phyloP scores from a whole-genome alignment of 2,113 vertebrate species.

The Cheilinus undulatus region DNA sequence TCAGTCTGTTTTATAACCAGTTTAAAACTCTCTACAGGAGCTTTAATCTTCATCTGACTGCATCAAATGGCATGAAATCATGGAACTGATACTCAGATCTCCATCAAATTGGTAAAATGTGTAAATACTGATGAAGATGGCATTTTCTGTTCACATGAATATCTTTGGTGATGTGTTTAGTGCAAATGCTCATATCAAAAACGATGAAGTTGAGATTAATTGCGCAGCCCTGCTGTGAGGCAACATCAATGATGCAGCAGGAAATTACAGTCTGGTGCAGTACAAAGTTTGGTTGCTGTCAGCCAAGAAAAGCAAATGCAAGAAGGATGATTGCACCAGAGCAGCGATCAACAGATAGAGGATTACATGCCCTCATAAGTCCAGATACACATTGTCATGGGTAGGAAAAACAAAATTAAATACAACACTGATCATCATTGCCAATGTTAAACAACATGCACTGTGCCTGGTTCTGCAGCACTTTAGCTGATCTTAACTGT shows the following conservation, averaged over 20 bases:
- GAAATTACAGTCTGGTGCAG: not conserved
- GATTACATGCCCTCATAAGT: not conserved
- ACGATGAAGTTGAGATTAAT: too few species aligned
- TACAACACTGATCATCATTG: not conserved
- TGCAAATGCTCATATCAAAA: too few species aligned
- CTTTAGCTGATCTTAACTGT: not conserved
- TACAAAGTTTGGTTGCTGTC: not conserved
- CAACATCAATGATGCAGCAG: constrained; percentile 25
- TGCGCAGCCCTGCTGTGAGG: not conserved
- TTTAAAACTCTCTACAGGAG: too few species aligned
- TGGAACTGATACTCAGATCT: too few species aligned
- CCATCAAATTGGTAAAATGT: too few species aligned
- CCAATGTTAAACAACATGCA: not conserved
- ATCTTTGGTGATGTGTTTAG: too few species aligned
- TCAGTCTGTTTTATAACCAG: too few species aligned
- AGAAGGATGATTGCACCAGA: constrained; percentile 12
- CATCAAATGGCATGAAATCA: too few species aligned
- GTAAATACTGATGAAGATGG: too few species aligned
- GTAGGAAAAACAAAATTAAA: not conserved
- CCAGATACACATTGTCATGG: not conserved
- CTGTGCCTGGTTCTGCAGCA: not conserved
- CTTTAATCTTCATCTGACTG: too few species aligned
- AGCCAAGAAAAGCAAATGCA: not conserved
- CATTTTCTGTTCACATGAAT: too few species aligned
- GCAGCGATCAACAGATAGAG: constrained; percentile 4